Evolutionary conservation across 2,113 vertebrate species (phyloP).

Genomic region (Nyctibius bracteatus): DNA sequence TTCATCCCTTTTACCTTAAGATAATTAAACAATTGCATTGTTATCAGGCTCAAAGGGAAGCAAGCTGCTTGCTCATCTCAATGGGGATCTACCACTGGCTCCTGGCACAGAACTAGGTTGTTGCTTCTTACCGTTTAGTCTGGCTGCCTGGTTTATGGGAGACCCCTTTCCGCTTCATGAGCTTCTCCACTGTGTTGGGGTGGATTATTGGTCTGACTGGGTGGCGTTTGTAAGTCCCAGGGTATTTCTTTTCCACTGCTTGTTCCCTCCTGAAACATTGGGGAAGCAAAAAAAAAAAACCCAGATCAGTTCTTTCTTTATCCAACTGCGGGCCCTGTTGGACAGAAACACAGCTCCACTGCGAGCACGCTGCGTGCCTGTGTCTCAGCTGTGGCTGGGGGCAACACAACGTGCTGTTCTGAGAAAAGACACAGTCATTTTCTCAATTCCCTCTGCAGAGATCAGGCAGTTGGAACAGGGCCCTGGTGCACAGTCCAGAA

Average conservation of each 20-base stretch:
- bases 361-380: fast-evolving
- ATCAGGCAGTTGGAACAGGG: neutral
- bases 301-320: neutral
- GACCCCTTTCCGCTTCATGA: slow-evolving; percentile 93
- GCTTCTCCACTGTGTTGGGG: slow-evolving; percentile 92
- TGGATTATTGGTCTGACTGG: slow-evolving; percentile 92
- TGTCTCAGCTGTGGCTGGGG: neutral
- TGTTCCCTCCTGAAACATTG: slow-evolving; percentile 85
- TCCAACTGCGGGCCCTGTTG: neutral
- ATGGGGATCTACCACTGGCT: neutral
- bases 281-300: neutral
- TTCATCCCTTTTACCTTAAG: neutral
- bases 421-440: neutral
- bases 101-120: neutral
- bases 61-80: neutral
- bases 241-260: slow-evolving; percentile 97
- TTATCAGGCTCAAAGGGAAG: neutral
- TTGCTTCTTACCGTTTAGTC: slow-evolving; percentile 81
- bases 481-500: neutral
- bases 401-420: neutral
- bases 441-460: neutral
- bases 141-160: slow-evolving; percentile 87
- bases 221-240: slow-evolving; percentile 93
- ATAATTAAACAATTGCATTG: neutral
- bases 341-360: neutral